These are phyloP conservation scores for Ceratina calcarata DNA, from an alignment of 1,140 invertebrate genomes.

Conservation along the genomic window DNA sequence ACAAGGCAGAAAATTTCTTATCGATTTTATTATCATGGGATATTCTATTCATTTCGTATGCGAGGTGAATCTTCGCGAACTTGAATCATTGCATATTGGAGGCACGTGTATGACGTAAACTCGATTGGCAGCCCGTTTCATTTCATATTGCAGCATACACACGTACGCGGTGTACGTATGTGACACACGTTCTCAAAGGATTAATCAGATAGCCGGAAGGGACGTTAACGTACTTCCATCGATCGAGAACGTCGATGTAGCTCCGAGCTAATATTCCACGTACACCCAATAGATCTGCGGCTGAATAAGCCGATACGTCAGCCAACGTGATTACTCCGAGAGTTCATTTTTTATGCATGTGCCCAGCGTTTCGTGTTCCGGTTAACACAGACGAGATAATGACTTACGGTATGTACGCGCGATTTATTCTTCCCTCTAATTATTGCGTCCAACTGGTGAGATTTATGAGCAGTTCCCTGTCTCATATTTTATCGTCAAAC, in stretches of 20 bases:
- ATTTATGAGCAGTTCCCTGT: not conserved
- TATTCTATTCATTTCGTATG: not conserved
- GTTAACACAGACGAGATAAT: not conserved
- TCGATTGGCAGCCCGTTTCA: conserved; percentile 32
- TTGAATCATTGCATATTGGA: conserved; percentile 11
- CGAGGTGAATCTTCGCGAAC: not conserved
- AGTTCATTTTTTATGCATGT: not conserved
- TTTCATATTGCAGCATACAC: not conserved
- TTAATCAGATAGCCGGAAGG: conserved; percentile 34
- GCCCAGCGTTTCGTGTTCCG: not conserved
- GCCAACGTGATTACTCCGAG: not conserved
- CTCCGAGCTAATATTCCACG: not conserved
- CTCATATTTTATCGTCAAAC: too few species aligned
- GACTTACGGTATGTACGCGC: not conserved
- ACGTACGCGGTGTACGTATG: not conserved
- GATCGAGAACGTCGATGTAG: not conserved
- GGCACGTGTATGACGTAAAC: not conserved
- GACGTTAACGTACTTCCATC: conserved; percentile 5
- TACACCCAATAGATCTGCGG: conserved; percentile 1
- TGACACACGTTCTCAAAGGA: conserved; percentile 15
- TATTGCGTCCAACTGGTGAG: not conserved
- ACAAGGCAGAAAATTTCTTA: not conserved
- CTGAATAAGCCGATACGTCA: not conserved
- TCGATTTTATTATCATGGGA: not conserved
- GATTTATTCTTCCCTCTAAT: not conserved